Evolutionary conservation across 2,888 invertebrate genomes (phyloP).

Genomic region (Nasonovia ribisnigri): DNA sequence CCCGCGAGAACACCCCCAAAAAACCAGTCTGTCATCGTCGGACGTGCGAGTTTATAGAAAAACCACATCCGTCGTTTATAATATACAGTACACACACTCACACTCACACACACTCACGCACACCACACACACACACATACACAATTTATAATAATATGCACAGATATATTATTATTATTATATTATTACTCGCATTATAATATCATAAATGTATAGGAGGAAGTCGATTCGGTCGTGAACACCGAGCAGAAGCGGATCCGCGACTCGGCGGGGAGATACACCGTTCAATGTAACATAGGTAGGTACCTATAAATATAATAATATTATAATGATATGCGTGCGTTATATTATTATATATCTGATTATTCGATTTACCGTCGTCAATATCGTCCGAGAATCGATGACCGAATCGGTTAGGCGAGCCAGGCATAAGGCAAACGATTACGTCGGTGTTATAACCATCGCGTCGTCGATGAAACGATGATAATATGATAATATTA

Average conservation of each 20-base stretch:
- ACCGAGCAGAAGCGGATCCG: neutral
- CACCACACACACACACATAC: neutral
- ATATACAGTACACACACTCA: neutral
- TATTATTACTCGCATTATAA: neutral
- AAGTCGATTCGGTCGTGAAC: neutral
- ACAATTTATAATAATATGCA: neutral
- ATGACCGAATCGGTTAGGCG: neutral
- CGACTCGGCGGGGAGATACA: neutral
- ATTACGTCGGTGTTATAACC: neutral
- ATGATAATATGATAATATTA: neutral
- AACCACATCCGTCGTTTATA: neutral
- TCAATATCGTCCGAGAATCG: neutral
- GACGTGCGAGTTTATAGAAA: neutral
- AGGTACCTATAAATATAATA: neutral
- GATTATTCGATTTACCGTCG: neutral
- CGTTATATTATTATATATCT: neutral
- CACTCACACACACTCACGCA: neutral
- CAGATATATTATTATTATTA: neutral
- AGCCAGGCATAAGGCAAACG: neutral
- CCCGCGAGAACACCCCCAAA: slow-evolving; percentile 24
- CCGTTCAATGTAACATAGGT: neutral
- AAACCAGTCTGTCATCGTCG: slow-evolving; percentile 53
- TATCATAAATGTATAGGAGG: neutral
- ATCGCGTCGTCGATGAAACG: neutral
- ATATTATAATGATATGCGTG: neutral